A percentile compares a stretch with the other conserved stretches of the same genome.
Evolutionary conservation across 2,113 vertebrate species (phyloP).

Genomic region (Ctenomys sociabilis): DNA sequence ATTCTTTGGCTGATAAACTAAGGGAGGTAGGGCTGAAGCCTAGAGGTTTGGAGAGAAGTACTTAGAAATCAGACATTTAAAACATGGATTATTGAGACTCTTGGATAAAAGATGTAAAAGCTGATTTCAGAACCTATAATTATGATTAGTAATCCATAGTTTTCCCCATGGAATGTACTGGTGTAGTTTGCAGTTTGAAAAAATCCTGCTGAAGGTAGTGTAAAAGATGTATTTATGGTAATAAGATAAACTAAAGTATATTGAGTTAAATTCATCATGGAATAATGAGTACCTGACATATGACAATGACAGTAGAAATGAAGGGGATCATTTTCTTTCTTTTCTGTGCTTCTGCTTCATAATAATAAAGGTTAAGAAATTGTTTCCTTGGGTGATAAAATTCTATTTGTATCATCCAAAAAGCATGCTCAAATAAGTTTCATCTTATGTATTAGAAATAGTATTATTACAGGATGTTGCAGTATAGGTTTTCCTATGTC

Average conservation of each 20-base stretch:
- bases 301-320: not conserved
- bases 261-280: not conserved
- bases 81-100: not conserved
- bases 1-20: not conserved
- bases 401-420: not conserved
- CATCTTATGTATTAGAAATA: not conserved
- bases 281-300: not conserved
- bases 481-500: too few species aligned
- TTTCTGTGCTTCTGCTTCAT: not conserved
- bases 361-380: constrained; percentile 36
- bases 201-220: not conserved
- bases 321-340: not conserved
- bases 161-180: not conserved
- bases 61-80: not conserved
- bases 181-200: not conserved
- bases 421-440: not conserved
- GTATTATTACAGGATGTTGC: too few species aligned
- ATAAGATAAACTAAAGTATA: not conserved
- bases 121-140: not conserved
- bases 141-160: not conserved
- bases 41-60: not conserved
- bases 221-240: not conserved
- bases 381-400: not conserved
- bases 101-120: not conserved
- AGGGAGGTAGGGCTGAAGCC: not conserved